These are phyloP conservation scores for Tetramorium parvispinum DNA, from an alignment of 1,140 invertebrate species.

Conservation along the genomic window DNA sequence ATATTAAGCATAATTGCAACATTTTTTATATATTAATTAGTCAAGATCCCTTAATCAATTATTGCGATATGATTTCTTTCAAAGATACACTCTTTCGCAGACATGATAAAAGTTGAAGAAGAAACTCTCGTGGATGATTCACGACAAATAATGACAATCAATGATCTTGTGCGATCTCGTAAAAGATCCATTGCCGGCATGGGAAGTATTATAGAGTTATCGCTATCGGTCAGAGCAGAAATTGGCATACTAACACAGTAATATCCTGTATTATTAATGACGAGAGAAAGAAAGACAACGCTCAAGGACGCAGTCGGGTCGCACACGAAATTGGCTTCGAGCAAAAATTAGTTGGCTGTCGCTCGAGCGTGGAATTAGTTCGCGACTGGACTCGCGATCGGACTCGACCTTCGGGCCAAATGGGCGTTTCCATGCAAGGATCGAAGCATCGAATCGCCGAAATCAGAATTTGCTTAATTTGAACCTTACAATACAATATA, in stretches of 20 bases:
- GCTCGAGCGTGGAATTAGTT: conserved; percentile 72
- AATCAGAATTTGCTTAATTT: not conserved
- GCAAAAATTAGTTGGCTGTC: conserved; percentile 76
- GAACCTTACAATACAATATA: not conserved
- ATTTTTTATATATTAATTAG: too few species aligned
- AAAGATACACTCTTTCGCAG: not conserved
- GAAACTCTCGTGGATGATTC: not conserved
- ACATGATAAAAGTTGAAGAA: not conserved
- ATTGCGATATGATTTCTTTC: not conserved
- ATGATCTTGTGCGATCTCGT: not conserved
- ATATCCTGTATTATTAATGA: conserved; percentile 74
- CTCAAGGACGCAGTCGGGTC: conserved; percentile 63
- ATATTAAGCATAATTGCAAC: too few species aligned
- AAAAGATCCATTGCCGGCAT: conserved; percentile 19
- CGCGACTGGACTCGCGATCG: conserved; percentile 43
- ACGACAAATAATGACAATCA: not conserved
- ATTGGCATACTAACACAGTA: conserved; percentile 78
- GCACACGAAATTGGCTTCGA: conserved; percentile 58
- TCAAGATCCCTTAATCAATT: not conserved
- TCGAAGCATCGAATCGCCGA: conserved; percentile 17
- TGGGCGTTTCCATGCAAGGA: conserved; percentile 18
- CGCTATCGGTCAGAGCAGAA: conserved; percentile 31
- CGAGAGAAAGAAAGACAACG: conserved; percentile 33
- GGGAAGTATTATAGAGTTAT: conserved; percentile 44
- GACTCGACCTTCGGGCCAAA: conserved; percentile 53